Evolutionary conservation across 2,113 vertebrate species (phyloP).

Genomic region (Argyrosomus japonicus): DNA sequence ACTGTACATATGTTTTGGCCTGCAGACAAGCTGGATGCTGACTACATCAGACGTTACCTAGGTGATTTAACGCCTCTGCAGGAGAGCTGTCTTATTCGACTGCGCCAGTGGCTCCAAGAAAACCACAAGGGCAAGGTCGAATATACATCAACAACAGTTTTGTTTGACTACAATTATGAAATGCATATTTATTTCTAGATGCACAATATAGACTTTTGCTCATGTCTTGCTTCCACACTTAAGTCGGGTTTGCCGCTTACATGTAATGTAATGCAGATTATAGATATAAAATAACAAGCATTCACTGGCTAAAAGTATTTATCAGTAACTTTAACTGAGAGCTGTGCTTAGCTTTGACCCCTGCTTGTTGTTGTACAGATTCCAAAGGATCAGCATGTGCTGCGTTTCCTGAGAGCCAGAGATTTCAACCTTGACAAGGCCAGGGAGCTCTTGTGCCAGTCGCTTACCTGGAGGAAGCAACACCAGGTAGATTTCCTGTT

Average conservation of each 20-base stretch:
- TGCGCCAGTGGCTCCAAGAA: conserved; percentile 96
- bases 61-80: conserved; percentile 96
- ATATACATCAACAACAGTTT: conserved; percentile 23
- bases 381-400: conserved; percentile 96
- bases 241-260: neutral
- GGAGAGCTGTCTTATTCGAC: conserved; percentile 96
- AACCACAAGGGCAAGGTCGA: conserved; percentile 97
- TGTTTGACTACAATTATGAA: conserved; percentile 14
- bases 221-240: neutral
- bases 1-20: conserved; percentile 48
- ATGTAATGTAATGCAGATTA: neutral
- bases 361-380: conserved; percentile 82
- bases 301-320: neutral
- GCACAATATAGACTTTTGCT: conserved; percentile 9
- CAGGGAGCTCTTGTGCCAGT: conserved; percentile 93
- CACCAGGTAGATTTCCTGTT: conserved; percentile 96
- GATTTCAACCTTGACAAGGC: conserved; percentile 97
- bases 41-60: conserved; percentile 96
- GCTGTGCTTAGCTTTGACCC: neutral
- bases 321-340: neutral
- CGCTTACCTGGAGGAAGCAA: conserved; percentile 94
- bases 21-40: conserved; percentile 94
- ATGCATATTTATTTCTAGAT: conserved; percentile 12
- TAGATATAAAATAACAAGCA: neutral
- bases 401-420: conserved; percentile 93